These are phyloP conservation scores for Petrocephalus microphthalmus DNA, from an alignment of 2,113 vertebrate genomes.

Conservation along the genomic window DNA sequence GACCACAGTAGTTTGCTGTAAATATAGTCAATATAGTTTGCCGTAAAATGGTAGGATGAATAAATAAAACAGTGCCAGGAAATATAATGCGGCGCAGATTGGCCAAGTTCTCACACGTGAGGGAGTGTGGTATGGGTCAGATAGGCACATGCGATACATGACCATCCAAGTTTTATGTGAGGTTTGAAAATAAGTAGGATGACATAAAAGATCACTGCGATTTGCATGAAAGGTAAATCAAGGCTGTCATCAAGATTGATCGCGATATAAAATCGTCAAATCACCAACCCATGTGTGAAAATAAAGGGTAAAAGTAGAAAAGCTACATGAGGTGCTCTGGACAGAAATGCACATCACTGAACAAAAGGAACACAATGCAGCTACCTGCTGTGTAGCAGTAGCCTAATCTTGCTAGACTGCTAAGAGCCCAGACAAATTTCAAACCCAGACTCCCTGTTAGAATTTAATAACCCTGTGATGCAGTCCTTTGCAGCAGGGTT, in stretches of 20 bases:
- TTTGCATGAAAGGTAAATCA: background rate
- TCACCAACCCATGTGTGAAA: background rate
- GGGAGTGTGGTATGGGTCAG: background rate
- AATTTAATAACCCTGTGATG: constrained; percentile 8
- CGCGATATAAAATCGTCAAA: background rate
- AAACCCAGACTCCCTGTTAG: constrained; percentile 9
- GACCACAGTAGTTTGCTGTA: too few relatives aligned
- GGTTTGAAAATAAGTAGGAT: background rate
- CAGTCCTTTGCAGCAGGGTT: background rate
- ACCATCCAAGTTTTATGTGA: background rate
- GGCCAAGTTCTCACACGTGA: background rate
- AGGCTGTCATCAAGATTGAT: background rate
- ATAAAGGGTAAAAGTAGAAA: background rate
- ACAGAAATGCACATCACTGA: background rate
- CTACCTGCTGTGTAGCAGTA: background rate
- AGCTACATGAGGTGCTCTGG: background rate
- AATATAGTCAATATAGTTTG: too few relatives aligned
- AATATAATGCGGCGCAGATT: background rate
- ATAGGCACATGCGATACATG: background rate
- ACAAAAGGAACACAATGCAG: background rate
- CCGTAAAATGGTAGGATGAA: background rate
- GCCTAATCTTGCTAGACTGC: background rate
- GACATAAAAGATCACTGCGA: background rate
- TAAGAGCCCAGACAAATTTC: background rate
- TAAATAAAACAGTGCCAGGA: background rate